Conservation (phyloP, 2,113 vertebrate species). For the Ophiodon elongatus region DNA sequence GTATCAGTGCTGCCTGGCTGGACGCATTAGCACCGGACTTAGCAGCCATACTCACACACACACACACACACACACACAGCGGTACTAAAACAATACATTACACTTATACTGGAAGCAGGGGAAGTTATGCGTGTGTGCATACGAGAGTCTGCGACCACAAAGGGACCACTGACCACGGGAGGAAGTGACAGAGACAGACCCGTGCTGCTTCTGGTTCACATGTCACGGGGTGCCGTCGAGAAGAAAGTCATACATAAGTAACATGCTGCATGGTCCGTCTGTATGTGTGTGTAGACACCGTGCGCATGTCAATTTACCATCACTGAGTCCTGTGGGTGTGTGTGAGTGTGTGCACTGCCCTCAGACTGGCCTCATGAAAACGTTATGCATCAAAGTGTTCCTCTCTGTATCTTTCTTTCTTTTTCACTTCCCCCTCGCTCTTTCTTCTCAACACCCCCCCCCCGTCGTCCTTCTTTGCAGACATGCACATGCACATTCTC, state of each 20-base stretch:
- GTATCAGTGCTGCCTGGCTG: constrained; percentile 76
- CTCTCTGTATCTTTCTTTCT: constrained; percentile 8
- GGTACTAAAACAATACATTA: constrained; percentile 55
- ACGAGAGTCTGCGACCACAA: constrained; percentile 12
- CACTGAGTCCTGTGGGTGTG: neutral
- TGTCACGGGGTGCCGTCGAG: constrained; percentile 22
- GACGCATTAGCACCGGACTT: constrained; percentile 65
- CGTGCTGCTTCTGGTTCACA: constrained; percentile 55
- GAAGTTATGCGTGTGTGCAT: constrained; percentile 30
- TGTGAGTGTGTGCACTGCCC: neutral
- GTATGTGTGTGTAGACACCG: neutral
- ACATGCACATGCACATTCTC: neutral
- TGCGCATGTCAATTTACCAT: neutral
- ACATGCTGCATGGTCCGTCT: constrained; percentile 1
- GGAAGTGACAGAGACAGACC: constrained; percentile 58
- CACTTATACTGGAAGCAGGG: constrained; percentile 43
- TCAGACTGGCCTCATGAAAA: neutral
- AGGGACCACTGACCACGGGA: constrained; percentile 23
- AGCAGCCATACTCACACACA: constrained; percentile 41
- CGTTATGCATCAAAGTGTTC: constrained; percentile 18
- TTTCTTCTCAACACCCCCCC: neutral
- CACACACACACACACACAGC: constrained; percentile 42
- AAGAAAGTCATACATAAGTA: constrained; percentile 12
- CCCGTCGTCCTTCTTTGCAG: neutral
- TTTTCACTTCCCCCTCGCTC: constrained; percentile 5